phyloP scores from a whole-genome alignment of 1,140 invertebrate genomes.

The Nasonia giraulti region DNA sequence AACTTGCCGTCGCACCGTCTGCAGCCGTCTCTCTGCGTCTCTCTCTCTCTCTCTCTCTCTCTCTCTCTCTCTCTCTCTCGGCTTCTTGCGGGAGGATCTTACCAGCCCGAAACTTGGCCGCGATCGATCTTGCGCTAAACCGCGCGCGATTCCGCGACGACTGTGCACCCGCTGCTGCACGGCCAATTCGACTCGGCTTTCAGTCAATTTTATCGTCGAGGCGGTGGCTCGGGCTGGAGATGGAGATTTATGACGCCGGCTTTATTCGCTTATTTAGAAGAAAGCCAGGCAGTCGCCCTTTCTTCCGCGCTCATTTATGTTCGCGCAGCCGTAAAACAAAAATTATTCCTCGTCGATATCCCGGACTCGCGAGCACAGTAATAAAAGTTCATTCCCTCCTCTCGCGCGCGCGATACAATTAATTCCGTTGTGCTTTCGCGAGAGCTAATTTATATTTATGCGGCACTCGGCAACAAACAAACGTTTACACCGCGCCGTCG shows the following conservation, averaged over 20 bases:
- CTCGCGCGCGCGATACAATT: constrained; percentile 50
- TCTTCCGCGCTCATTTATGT: neutral
- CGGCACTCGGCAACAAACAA: constrained; percentile 59
- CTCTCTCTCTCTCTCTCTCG: neutral
- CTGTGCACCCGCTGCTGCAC: neutral
- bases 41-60: too few relatives aligned
- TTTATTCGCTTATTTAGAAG: too few relatives aligned
- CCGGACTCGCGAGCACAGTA: constrained; percentile 17
- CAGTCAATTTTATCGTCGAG: neutral
- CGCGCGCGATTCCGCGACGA: constrained; percentile 1
- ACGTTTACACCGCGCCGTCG: constrained; percentile 57
- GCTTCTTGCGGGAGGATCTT: neutral
- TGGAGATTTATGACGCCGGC: too few relatives aligned
- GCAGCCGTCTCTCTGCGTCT: neutral
- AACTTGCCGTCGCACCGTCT: neutral
- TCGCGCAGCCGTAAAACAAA: neutral
- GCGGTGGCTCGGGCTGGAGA: too few relatives aligned
- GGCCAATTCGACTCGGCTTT: neutral
- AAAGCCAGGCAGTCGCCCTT: too few relatives aligned
- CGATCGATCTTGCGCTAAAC: constrained; percentile 31
- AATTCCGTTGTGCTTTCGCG: constrained; percentile 56
- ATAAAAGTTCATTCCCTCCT: constrained; percentile 35
- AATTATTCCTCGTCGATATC: constrained; percentile 24
- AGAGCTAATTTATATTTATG: constrained; percentile 68
- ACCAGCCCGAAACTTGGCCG: constrained; percentile 11